A percentile compares a stretch with the other conserved stretches of the same genome.
phyloP scores from a whole-genome alignment of 2,888 invertebrate species.

The Perizoma flavofasciatum region DNA sequence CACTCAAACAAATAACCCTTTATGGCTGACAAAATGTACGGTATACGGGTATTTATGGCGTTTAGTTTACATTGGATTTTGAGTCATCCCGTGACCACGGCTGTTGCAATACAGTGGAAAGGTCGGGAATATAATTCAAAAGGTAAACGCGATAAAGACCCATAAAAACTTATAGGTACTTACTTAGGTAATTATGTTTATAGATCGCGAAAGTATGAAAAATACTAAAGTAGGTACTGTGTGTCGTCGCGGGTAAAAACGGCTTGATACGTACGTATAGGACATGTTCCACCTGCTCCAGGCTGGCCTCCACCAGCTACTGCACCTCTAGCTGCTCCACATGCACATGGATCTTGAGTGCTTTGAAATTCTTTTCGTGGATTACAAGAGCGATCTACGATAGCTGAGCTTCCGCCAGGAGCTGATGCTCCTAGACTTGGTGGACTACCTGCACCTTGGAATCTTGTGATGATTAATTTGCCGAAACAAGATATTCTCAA shows the following conservation, averaged over 20 bases:
- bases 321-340: constrained; percentile 56
- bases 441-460: constrained; percentile 76
- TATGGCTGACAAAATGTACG: too few relatives aligned
- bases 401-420: constrained; percentile 43
- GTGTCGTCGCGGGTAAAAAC: background rate
- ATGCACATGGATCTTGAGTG: constrained; percentile 64
- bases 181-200: too few relatives aligned
- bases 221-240: too few relatives aligned
- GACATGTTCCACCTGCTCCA: constrained; percentile 51
- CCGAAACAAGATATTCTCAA: constrained; percentile 87
- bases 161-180: too few relatives aligned
- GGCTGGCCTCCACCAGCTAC: constrained; percentile 36
- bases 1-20: too few relatives aligned
- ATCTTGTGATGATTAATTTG: constrained; percentile 86
- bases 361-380: constrained; percentile 62
- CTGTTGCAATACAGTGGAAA: too few relatives aligned
- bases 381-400: constrained; percentile 68
- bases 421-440: constrained; percentile 49
- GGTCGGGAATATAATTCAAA: too few relatives aligned
- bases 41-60: too few relatives aligned
- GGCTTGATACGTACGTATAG: constrained; percentile 49
- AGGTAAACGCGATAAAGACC: too few relatives aligned
- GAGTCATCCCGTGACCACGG: too few relatives aligned
- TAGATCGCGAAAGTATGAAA: too few relatives aligned
- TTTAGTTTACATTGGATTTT: too few relatives aligned